Percentiles rank a stretch among this genome's conserved stretches.
Evolutionary conservation across 2,888 invertebrate species (phyloP).

Genomic region (Pristionchus fissidentatus): DNA sequence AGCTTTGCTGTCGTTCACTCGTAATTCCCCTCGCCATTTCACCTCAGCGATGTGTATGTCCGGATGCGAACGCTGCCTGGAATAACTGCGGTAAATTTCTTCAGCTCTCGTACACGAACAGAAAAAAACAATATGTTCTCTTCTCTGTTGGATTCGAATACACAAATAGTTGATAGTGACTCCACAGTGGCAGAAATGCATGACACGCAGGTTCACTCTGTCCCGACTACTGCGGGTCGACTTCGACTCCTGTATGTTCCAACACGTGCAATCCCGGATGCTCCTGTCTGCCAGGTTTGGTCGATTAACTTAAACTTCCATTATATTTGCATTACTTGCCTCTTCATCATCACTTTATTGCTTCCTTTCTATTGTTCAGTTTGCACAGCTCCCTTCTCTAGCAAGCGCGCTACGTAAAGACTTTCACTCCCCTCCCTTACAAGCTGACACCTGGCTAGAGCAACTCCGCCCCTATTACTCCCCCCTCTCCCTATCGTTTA

Average conservation of each 20-base stretch:
- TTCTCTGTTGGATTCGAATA: too few relatives aligned
- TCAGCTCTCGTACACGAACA: background rate
- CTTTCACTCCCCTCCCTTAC: too few relatives aligned
- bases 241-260: constrained; percentile 61
- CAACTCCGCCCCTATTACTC: too few relatives aligned
- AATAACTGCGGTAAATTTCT: constrained; percentile 54
- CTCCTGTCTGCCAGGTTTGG: constrained; percentile 58
- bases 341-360: too few relatives aligned
- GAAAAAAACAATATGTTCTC: background rate
- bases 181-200: background rate
- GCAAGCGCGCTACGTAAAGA: too few relatives aligned
- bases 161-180: background rate
- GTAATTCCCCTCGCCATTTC: constrained; percentile 60
- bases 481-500: too few relatives aligned
- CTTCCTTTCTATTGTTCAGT: too few relatives aligned
- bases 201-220: constrained; percentile 55
- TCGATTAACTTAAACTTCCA: too few relatives aligned
- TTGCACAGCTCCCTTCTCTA: too few relatives aligned
- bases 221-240: constrained; percentile 65
- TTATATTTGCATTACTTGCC: too few relatives aligned
- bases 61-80: constrained; percentile 63
- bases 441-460: too few relatives aligned
- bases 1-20: constrained; percentile 55
- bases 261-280: constrained; percentile 63
- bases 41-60: constrained; percentile 64